Percentiles rank a stretch among this genome's conserved stretches.
Conservation (phyloP, 2,113 vertebrate genomes). For the Chroicocephalus ridibundus region DNA sequence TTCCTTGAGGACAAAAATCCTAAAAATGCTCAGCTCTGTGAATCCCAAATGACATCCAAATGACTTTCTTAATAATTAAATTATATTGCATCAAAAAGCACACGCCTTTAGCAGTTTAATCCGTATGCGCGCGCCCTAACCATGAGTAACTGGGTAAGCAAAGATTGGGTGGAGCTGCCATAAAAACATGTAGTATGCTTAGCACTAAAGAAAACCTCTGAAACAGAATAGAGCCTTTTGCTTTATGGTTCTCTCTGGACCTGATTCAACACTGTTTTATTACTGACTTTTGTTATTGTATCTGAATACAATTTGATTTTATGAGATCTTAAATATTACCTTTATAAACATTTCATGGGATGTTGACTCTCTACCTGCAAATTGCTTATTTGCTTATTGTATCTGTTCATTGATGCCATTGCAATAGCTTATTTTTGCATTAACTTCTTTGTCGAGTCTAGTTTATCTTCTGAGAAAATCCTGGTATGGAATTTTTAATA, state of each 20-base stretch:
- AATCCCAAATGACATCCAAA: background rate
- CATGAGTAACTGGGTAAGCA: background rate
- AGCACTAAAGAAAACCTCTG: background rate
- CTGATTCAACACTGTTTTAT: slow-evolving; percentile 37
- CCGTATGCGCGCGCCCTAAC: background rate
- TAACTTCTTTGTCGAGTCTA: slow-evolving; percentile 44
- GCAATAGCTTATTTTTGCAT: slow-evolving; percentile 55
- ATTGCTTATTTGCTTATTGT: slow-evolving; percentile 62
- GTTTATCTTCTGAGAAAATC: slow-evolving; percentile 46
- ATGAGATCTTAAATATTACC: slow-evolving; percentile 64
- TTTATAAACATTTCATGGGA: slow-evolving; percentile 68
- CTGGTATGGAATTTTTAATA: slow-evolving; percentile 55
- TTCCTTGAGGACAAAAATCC: background rate
- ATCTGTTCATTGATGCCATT: slow-evolving; percentile 32
- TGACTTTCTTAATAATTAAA: slow-evolving; percentile 25
- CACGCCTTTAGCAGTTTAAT: background rate
- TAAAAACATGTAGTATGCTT: background rate
- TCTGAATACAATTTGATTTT: slow-evolving; percentile 61
- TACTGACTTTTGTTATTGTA: slow-evolving; percentile 46
- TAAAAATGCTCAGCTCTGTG: background rate
- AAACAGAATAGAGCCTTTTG: background rate
- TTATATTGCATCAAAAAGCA: slow-evolving; percentile 15
- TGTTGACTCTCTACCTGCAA: slow-evolving; percentile 58
- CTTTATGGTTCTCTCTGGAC: slow-evolving; percentile 13
- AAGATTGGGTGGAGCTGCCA: background rate